Evolutionary conservation across 2,113 vertebrate genomes (phyloP), one percentile per base, ranked within the genome.

Genomic region (Mohoua ochrocephala): DNA sequence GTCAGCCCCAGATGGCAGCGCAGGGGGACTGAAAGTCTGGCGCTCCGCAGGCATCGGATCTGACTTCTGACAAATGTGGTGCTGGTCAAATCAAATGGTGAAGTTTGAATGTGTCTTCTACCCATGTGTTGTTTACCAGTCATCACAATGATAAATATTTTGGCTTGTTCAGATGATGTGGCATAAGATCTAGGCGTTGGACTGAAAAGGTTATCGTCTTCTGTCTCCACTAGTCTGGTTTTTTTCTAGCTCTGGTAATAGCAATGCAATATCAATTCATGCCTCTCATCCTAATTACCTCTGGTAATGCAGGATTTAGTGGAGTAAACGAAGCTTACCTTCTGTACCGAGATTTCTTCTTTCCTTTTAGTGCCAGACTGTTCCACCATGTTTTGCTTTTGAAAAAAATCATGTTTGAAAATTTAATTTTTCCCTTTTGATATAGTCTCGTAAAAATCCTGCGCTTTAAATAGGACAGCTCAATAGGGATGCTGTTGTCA

Each of bases 401-500:
- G 47, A 8, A 39, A 56, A 70, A 61, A 37, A 21, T 14, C 2
- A 7, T 18, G 45, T 39, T 28, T 75, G 33, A 68, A 84, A 85
- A 84, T 21, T 24, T 80, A 37, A 8, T 42, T 59, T 93, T 92
- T 31, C 11, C 47, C 15, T 84, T 96, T 91, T 79, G n/a, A 64
- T 39, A 37, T 17, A 84, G 13, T 47, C 33, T 79, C 8, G 5
- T 89, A 74, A 90, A 87, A 93, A 26, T 73, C 24, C 8, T 47
- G 10, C 79, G 22, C 75, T 71, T 95, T 70, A 78, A 89, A 84
- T 95, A 94, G 81, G 41, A 16, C 30, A 86, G 9, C 39, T 97
- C 92, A 93, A 61, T 89, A 77, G 41, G 27, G 63, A 45, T n/a
- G 33, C 20, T 39, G n/a, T 63, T 85, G 68, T 30, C 59, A 61